Conservation (phyloP, 2,888 invertebrate species). For the Poecilobothrus nobilitatus region DNA sequence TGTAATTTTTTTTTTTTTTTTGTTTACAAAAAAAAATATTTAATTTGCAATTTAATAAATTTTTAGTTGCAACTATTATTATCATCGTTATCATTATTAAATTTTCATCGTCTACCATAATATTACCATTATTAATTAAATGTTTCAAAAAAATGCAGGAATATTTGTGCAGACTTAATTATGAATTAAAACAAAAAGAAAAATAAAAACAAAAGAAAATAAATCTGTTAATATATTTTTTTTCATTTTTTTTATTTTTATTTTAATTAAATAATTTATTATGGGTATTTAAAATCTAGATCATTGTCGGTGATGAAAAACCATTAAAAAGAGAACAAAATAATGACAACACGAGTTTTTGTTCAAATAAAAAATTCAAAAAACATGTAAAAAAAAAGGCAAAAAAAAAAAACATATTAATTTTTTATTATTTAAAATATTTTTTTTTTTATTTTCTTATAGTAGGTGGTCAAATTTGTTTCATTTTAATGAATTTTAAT, state of each 20-base stretch:
- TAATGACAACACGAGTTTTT: no score
- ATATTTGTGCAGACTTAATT: background rate
- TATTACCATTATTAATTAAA: background rate
- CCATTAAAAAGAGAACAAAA: no score
- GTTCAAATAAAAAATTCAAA: no score
- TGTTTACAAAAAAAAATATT: background rate
- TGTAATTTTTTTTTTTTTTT: background rate
- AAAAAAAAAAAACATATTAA: no score
- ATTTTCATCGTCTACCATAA: background rate
- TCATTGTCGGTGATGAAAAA: background rate
- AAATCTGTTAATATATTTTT: no score
- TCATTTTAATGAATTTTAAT: no score
- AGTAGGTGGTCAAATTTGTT: no score
- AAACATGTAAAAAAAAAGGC: no score
- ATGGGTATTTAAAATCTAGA: background rate
- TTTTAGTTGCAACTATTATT: background rate
- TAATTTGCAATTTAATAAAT: background rate
- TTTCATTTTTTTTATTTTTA: background rate
- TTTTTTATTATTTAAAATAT: no score
- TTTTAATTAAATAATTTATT: slow-evolving; percentile 6
- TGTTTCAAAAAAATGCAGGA: background rate
- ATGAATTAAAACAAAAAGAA: background rate
- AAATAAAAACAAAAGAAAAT: no score
- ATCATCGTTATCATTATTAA: background rate
- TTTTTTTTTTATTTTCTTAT: no score